These are phyloP conservation scores for Tortricodes alternella DNA, from an alignment of 2,888 invertebrate genomes.

Conservation along the genomic window DNA sequence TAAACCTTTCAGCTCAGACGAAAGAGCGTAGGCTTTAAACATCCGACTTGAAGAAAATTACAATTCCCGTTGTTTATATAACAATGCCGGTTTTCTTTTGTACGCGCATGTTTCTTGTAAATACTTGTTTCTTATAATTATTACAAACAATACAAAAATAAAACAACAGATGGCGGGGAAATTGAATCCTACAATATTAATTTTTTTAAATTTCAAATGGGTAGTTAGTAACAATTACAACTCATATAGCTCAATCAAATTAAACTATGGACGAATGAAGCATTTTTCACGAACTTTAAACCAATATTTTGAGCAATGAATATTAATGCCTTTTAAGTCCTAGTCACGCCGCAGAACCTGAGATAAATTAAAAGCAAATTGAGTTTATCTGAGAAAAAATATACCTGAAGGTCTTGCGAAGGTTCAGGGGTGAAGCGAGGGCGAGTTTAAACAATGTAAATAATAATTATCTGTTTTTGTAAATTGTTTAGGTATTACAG, in stretches of 20 bases:
- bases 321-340: neutral
- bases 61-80: neutral
- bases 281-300: no score
- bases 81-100: neutral
- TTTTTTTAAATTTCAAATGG: no score
- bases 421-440: neutral
- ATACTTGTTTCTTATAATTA: no score
- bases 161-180: neutral
- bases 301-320: no score
- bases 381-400: slow-evolving; percentile 12
- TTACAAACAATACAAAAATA: neutral
- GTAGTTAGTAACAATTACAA: no score
- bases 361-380: slow-evolving; percentile 16
- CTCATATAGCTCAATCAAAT: no score
- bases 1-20: neutral
- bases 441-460: neutral
- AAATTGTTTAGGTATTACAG: no score
- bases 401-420: slow-evolving; percentile 14
- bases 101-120: neutral
- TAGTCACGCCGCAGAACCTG: neutral
- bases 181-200: no score
- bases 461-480: no score
- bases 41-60: neutral
- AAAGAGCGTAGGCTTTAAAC: neutral
- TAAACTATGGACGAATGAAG: no score